phyloP scores from a whole-genome alignment of 2,113 vertebrate genomes.

The Prochilodus magdalenae region DNA sequence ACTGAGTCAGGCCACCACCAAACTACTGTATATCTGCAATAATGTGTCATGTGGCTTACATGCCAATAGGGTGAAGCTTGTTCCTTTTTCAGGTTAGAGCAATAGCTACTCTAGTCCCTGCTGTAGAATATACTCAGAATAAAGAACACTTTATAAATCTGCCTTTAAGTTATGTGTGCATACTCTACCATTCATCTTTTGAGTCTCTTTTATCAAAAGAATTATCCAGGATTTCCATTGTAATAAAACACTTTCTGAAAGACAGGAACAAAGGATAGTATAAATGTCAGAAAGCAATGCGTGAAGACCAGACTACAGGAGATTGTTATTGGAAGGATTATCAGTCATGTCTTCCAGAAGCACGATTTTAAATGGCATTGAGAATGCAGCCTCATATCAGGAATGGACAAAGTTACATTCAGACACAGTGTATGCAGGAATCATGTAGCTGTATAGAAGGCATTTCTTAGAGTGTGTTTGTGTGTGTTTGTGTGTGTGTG shows the following conservation, averaged over 20 bases:
- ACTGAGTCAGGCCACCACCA: too few species aligned
- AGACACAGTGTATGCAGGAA: slow-evolving; percentile 44
- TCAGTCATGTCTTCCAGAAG: not conserved
- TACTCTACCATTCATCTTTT: too few species aligned
- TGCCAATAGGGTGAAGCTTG: too few species aligned
- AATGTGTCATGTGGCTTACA: too few species aligned
- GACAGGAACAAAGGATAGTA: slow-evolving; percentile 19
- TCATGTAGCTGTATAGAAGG: too few species aligned
- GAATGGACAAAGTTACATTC: not conserved
- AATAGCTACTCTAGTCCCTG: too few species aligned
- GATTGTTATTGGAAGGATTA: slow-evolving; percentile 36
- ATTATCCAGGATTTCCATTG: slow-evolving; percentile 24
- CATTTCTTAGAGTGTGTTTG: not conserved
- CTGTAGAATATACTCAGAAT: slow-evolving; percentile 4
- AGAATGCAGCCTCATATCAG: not conserved
- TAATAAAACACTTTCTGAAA: slow-evolving; percentile 43
- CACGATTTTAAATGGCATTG: not conserved
- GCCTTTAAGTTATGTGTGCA: not conserved
- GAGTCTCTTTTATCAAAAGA: too few species aligned
- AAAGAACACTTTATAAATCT: slow-evolving; percentile 17
- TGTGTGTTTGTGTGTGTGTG: too few species aligned
- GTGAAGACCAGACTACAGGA: slow-evolving; percentile 19
- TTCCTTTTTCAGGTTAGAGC: too few species aligned
- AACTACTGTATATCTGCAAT: too few species aligned
- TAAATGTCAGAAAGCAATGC: slow-evolving; percentile 10